Evolutionary conservation across 2,797 vertebrate species (phyloP), one percentile per base, ranked within the genome.

Genomic region (Hippoglossus hippoglossus): DNA sequence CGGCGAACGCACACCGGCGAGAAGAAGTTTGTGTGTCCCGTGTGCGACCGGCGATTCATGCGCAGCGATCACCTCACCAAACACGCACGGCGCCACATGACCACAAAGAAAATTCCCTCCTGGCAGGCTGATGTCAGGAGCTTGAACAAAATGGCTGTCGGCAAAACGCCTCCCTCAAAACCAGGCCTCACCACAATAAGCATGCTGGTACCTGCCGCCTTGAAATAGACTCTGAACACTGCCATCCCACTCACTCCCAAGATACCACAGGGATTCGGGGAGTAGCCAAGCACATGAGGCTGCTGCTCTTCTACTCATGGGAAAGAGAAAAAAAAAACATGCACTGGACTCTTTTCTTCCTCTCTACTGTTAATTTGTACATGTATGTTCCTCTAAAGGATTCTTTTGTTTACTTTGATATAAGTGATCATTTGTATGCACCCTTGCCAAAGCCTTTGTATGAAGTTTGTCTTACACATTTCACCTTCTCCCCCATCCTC

Each of bases 41-140:
- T 97, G 75, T 99, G 98, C 0, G 97, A 97, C 62, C 95, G 98
- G 1, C 95, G 97, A 34, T 99, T 99, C 92, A 99, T 99, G 98
- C 96, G 98, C 83, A 99, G 98, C 0, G 98, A 99, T 56, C 98
- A 99, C 93, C 92, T 99, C 83, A 98, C 97, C 0, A 99, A 99
- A 84, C 98, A 99, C 0, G 95, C 98, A 36, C 96, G 97, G 10
- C 97, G 98, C 57, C 98, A 99, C 90, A 95, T 96, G 96, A 94
- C 95, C 51, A 93, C 96, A 15, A 98, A 97, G 93, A 99, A 97
- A 87, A 84, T 96, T 46, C 97, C 97, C 6, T 96, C 96, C 79
- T 99, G 98, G 98, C 98, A 98, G 90, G 79, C 96, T 0, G 97
- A 98, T 64, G 94, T 96, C 24, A 95, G 96, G 83, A 96, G 92